Percentiles rank a stretch among this genome's conserved stretches.
Conservation (phyloP, 2,888 invertebrate species). For the Papilio elwesi region DNA sequence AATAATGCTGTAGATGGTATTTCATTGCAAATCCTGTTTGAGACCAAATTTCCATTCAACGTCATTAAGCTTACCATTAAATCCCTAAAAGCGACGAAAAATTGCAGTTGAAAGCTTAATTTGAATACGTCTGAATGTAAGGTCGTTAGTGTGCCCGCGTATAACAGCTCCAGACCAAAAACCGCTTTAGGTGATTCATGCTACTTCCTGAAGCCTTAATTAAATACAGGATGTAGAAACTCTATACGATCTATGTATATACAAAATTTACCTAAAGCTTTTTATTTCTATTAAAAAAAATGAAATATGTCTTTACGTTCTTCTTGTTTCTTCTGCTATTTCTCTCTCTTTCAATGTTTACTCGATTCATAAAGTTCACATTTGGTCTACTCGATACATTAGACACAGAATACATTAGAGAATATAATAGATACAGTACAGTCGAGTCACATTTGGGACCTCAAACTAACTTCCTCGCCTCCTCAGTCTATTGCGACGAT, state of each 20-base stretch:
- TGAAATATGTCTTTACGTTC: background rate
- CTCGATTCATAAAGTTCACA: too few species aligned
- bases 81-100: slow-evolving; percentile 33
- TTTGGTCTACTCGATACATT: too few species aligned
- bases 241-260: slow-evolving; percentile 6
- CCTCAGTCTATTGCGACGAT: too few species aligned
- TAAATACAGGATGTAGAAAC: slow-evolving; percentile 22
- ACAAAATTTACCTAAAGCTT: slow-evolving; percentile 4
- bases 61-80: slow-evolving; percentile 37
- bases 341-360: too few species aligned
- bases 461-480: too few species aligned
- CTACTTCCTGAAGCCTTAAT: slow-evolving; percentile 33
- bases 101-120: slow-evolving; percentile 38
- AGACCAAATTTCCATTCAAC: slow-evolving; percentile 39
- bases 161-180: slow-evolving; percentile 23
- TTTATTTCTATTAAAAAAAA: background rate
- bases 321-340: background rate
- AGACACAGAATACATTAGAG: too few species aligned
- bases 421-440: too few species aligned
- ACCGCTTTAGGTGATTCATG: slow-evolving; percentile 27
- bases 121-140: slow-evolving; percentile 37
- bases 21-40: slow-evolving; percentile 40
- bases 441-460: too few species aligned
- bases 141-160: slow-evolving; percentile 35
- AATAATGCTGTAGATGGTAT: slow-evolving; percentile 6